Base-by-base conservation (phyloP, 2,888 invertebrate genomes). In the Clunio marinus region DNA sequence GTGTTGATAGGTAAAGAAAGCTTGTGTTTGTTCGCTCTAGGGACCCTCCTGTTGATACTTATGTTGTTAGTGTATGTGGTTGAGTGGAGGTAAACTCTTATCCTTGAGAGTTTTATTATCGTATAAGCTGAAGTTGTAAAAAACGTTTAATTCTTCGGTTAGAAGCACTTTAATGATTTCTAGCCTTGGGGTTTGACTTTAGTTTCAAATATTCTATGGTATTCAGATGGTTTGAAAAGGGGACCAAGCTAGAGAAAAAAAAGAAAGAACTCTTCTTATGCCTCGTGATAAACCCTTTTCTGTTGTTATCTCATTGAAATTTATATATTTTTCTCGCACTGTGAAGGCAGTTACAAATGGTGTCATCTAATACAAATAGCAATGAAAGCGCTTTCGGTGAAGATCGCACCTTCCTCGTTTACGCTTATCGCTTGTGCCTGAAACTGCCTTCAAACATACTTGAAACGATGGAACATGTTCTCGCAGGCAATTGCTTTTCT, bases 401-500 rank as follows among this genome's bases (percentile, higher is more conserved):
- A 51, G 22, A 51, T 3, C 13, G 17, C 5, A 22, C 51, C 2
- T 51, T 22, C 51, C 22, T 51, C 22, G 8, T 13, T 51, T 22
- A 17, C 22, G 51, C 7, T 51, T 51, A 51, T 51, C 51, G n/a
- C 51, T 45, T 15, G 13, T 8, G 8, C 45, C 4, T 45, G 45
- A n/a, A 8, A 51, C 4, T 13, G 17, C 5, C 17, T 17, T 51
- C 27, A 15, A 57, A 57, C 57, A 57, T 27, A 57, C 57, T 57
- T 15, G 57, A 51, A 41, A 8, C 10, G 41, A 41, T 3, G 41
- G 15, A 41, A 57, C 57, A 57, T 57, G 57, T 57, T 57, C 57
- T 57, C 57, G 25, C 57, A 57, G 57, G 57, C 57, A 57, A 57
- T 57, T 57, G 57, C 57, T 57, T 57, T 57, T n/a, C 57, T 57